Conservation (phyloP, 2,113 vertebrate species). For the Ceyx melanurus region DNA sequence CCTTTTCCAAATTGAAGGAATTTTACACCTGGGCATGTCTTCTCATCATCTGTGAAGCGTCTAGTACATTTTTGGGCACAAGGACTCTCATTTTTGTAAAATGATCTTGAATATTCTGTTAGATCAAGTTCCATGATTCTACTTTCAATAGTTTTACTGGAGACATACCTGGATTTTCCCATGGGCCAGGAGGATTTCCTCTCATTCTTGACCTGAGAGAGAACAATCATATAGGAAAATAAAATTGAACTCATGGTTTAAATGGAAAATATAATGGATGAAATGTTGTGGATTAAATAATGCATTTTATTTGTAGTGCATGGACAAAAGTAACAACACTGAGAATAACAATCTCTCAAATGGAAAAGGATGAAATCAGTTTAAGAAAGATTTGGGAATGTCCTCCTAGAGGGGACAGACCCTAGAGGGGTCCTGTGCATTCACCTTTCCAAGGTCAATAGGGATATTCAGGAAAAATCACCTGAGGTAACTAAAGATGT, state of each 20-base stretch:
- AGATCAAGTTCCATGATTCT: not conserved
- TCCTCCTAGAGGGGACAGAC: not conserved
- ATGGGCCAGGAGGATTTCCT: not conserved
- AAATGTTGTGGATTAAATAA: not conserved
- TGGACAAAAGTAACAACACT: not conserved
- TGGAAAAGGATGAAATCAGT: not conserved
- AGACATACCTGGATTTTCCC: not conserved
- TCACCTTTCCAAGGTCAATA: not conserved
- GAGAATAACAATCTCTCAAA: not conserved
- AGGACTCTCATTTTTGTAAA: not conserved
- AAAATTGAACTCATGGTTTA: not conserved
- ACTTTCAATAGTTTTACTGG: not conserved
- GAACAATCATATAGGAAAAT: not conserved
- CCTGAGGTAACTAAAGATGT: not conserved
- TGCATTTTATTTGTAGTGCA: not conserved
- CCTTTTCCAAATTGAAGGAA: not conserved
- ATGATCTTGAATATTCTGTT: not conserved
- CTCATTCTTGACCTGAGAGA: not conserved
- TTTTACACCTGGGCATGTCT: not conserved
- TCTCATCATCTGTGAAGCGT: not conserved
- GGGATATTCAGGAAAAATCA: not conserved
- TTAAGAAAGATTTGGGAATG: not conserved
- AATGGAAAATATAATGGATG: not conserved
- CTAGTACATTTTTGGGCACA: not conserved
- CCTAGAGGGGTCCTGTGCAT: not conserved